These are phyloP conservation scores for Crotalus viridis DNA, from an alignment of 2,113 vertebrate species.

Conservation along the genomic window DNA sequence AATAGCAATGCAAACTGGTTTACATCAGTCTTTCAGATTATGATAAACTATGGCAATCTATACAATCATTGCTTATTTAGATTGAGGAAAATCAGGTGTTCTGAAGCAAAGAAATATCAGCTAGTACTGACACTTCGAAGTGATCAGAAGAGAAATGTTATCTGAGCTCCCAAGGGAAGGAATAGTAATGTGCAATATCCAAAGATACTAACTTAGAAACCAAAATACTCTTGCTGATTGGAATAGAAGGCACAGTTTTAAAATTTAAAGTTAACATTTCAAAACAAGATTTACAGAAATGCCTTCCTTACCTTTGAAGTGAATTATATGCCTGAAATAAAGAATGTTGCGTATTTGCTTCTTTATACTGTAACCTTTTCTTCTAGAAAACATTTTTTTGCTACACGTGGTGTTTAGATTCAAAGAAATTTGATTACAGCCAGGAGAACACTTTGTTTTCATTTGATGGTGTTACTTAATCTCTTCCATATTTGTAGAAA, in stretches of 20 bases:
- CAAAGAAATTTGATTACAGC: background rate
- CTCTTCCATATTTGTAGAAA: background rate
- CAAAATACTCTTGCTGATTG: constrained; percentile 3
- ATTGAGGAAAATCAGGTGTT: background rate
- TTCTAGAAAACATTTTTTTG: background rate
- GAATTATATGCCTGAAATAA: constrained; percentile 2
- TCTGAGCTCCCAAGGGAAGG: background rate
- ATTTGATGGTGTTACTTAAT: background rate
- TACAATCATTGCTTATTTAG: background rate
- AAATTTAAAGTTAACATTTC: constrained; percentile 19
- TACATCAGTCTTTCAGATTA: background rate
- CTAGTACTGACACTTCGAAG: background rate
- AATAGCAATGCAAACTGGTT: background rate
- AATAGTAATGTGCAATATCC: background rate
- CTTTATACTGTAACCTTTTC: background rate
- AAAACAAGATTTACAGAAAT: constrained; percentile 3
- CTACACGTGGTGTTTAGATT: background rate
- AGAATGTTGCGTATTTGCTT: background rate
- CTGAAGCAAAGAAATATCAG: background rate
- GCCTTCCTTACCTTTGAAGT: constrained; percentile 8
- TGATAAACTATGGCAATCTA: background rate
- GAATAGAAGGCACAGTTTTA: background rate
- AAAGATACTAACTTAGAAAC: constrained; percentile 6
- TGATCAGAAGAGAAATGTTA: constrained; percentile 16
- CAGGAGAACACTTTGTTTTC: background rate